phyloP scores from a whole-genome alignment of 2,888 invertebrate species.

The Himalopsyche tibetana region DNA sequence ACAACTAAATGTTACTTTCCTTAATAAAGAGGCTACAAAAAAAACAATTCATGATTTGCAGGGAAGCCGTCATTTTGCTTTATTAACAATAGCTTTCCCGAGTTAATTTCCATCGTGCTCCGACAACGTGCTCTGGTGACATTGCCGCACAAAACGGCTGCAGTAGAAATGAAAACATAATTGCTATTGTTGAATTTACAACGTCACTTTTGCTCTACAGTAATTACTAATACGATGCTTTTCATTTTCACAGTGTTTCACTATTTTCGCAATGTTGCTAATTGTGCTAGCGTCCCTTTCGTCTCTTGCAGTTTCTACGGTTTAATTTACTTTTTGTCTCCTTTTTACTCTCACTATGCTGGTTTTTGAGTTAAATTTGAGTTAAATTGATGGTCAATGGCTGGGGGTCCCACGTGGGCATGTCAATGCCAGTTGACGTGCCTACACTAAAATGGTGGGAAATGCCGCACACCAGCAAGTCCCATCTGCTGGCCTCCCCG shows the following conservation, averaged over 20 bases:
- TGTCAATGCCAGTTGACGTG: too few relatives aligned
- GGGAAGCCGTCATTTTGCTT: background rate
- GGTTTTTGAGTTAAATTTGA: background rate
- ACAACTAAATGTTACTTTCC: too few relatives aligned
- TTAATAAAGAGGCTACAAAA: too few relatives aligned
- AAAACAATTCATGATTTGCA: background rate
- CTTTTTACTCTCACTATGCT: background rate
- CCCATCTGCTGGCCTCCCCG: too few relatives aligned
- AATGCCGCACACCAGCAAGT: too few relatives aligned
- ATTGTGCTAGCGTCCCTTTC: background rate
- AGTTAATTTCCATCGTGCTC: background rate
- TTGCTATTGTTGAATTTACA: constrained; percentile 41
- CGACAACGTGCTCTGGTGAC: background rate
- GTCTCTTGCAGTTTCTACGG: background rate
- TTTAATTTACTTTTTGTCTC: background rate
- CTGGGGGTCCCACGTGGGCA: too few relatives aligned
- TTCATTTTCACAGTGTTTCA: constrained; percentile 15
- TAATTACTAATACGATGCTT: constrained; percentile 46
- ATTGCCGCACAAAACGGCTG: constrained; percentile 11
- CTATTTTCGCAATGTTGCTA: constrained; percentile 1
- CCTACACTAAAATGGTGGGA: too few relatives aligned
- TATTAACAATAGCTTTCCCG: background rate
- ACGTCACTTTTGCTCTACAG: constrained; percentile 45
- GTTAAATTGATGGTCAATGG: too few relatives aligned
- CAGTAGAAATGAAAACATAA: constrained; percentile 43